Base-by-base conservation (phyloP, 2,888 invertebrate species). In the Crossocerus cetratus region DNA sequence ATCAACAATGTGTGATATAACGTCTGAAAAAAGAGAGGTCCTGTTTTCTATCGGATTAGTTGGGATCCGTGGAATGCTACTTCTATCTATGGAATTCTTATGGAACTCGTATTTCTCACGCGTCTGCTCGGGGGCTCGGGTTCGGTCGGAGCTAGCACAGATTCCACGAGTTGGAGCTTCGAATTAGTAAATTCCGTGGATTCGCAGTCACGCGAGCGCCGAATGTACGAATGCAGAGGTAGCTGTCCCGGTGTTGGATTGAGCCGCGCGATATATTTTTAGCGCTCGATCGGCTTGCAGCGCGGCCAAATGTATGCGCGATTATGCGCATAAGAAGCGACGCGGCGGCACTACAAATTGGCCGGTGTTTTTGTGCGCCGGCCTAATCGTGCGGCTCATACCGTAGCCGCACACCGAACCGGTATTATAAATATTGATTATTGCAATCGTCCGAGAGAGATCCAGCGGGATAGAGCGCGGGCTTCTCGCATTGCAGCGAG, bases 351-450 rank as follows among this genome's bases (percentile, higher is more conserved):
- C 45, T 53, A 62, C 49, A 16, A 49, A 16, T 54, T 22, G 54
- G 54, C 18, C n/a, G n/a, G 60, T 54, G 32, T 54, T 49, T 53
- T 66, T 60, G 53, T 14, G 11, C 14, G 45, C 22, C 53, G 14
- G 14, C n/a, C 49, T 21, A 42, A 67, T 60, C 18, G 18, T 18
- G 18, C 32, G 32, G 32, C 32, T 32, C 22, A 68, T 62, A 11
- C 49, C 21, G 61, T 22, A 43, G 53, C n/a, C n/a, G 42, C 42
- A 32, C 53, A 21, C 13, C 23, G 71, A 72, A 77, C 76, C 77
- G 73, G 72, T 75, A 75, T 72, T 68, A 75, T 72, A 77, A 77
- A 74, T 74, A 73, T 72, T 59, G 56, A 73, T 65, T 64, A 71
- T 69, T 55, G 21, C 42, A n/a, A 45, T 49, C 3, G 56, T 44